Evolutionary conservation across 2,888 invertebrate species (phyloP).

Genomic region (Caradrina clavipalpis): DNA sequence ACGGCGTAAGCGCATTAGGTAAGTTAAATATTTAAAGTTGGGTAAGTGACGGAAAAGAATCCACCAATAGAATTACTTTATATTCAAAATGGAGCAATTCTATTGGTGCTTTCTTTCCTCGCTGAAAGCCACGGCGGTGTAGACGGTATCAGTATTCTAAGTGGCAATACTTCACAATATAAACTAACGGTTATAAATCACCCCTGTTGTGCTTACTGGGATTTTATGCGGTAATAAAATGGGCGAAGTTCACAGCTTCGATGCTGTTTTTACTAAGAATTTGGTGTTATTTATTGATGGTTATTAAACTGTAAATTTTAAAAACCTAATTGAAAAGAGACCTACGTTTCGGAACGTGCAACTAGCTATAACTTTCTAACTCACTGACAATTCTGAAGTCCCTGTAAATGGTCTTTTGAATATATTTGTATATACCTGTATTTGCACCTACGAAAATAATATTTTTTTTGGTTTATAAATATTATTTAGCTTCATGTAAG

Average conservation of each 20-base stretch:
- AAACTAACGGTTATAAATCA: slow-evolving; percentile 69
- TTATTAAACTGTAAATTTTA: neutral
- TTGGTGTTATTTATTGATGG: slow-evolving; percentile 5
- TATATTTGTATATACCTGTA: too few species aligned
- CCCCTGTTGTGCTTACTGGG: slow-evolving; percentile 35
- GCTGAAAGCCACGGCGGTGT: slow-evolving; percentile 54
- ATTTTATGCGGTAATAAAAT: slow-evolving; percentile 48
- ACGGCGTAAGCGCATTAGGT: slow-evolving; percentile 69
- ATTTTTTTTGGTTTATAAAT: neutral
- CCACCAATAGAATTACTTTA: neutral
- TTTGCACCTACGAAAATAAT: too few species aligned
- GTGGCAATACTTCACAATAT: slow-evolving; percentile 66
- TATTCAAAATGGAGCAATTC: neutral
- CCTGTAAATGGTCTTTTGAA: too few species aligned
- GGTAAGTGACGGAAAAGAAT: slow-evolving; percentile 35
- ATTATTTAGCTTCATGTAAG: neutral
- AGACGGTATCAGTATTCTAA: slow-evolving; percentile 34
- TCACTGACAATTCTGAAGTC: too few species aligned
- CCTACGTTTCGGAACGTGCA: too few species aligned
- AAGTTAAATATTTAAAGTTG: slow-evolving; percentile 79
- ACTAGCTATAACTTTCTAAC: too few species aligned
- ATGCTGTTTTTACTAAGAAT: slow-evolving; percentile 20
- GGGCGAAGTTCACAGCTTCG: slow-evolving; percentile 28
- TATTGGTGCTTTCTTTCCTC: slow-evolving; percentile 3
- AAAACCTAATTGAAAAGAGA: too few species aligned